Evolutionary conservation across 2,113 vertebrate species (phyloP), one percentile per base, ranked within the genome.

Genomic region (Otocyon megalotis): DNA sequence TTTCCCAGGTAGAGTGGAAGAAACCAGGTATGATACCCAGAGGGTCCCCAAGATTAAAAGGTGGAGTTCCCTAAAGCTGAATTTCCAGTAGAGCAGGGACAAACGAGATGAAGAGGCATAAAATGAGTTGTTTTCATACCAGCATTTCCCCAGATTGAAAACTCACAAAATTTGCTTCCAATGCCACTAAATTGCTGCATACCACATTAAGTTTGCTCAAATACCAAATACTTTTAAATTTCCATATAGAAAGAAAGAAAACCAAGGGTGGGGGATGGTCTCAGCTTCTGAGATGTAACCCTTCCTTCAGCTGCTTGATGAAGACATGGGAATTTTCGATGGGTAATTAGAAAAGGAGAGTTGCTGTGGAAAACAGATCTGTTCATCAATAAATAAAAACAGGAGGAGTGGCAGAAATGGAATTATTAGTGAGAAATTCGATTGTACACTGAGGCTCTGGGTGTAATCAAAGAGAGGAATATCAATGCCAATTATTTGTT

Each of bases 161-260:
- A 69, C 48, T n/a, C 50, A 92, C 32, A 94, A 56, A 35, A 50
- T 88, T 63, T 48, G 3, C 50, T 24, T 85, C 80, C 69, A 54
- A 69, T 60, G 35, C 24, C 63, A 54, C 24, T 72, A n/a, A 91
- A 74, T 83, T 63, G 32, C 43, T 93, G 43, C 24, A 37, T 48
- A 14, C 5, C 28, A n/a, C 19, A 30, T 63, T 60, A 26, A 35
- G 90, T 83, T 86, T 62, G 63, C 24, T 93, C 53, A 72, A 89
- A 97, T 67, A 43, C 43, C 76, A 86, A 80, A 72, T 83, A 79
- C 26, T 54, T 92, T 84, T 60, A 53, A 28, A 85, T 87, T 96
- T 87, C 28, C 4, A 26, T 86, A 76, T 71, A 87, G 76, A 67
- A 84, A 32, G 37, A 43, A 71, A 79, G 62, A 28, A 26, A 74